These are phyloP conservation scores for Dendrocincla tyrannina DNA, from an alignment of 2,797 vertebrate genomes.

Conservation along the genomic window DNA sequence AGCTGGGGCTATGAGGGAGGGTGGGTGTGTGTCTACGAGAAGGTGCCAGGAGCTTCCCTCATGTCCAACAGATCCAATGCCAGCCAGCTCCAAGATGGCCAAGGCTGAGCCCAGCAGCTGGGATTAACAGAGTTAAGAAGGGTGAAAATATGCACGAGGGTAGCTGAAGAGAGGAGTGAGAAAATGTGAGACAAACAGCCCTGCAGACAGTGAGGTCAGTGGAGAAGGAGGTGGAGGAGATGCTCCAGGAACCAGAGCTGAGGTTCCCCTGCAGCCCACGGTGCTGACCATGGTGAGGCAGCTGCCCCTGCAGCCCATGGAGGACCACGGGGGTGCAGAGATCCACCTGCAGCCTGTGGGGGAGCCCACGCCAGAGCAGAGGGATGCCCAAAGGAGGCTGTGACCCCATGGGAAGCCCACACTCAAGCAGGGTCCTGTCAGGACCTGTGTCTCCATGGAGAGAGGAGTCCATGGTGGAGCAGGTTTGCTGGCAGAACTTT, in stretches of 20 bases:
- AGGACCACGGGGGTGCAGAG: background rate
- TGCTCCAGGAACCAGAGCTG: fast-evolving
- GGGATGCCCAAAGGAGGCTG: background rate
- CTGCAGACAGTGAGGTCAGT: fast-evolving
- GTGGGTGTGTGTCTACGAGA: background rate
- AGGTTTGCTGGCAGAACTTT: background rate
- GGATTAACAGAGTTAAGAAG: background rate
- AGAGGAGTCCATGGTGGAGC: background rate
- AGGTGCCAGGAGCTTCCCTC: background rate
- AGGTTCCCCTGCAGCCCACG: background rate
- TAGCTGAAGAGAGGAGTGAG: background rate
- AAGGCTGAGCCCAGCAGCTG: background rate
- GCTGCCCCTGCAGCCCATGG: fast-evolving
- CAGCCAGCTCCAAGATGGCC: background rate
- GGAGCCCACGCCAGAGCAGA: background rate
- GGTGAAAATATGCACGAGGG: background rate
- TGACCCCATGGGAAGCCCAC: background rate
- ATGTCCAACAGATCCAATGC: background rate
- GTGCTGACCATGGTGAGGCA: too few relatives aligned
- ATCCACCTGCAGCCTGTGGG: fast-evolving
- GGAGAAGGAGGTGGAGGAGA: background rate
- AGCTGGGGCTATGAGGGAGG: background rate
- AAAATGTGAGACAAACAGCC: too few relatives aligned
- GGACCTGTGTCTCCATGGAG: background rate
- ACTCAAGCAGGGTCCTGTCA: background rate